Evolutionary conservation across 2,888 invertebrate species (phyloP), one percentile per base, ranked within the genome.

Genomic region (Imbricaverruca yamaguchii): DNA sequence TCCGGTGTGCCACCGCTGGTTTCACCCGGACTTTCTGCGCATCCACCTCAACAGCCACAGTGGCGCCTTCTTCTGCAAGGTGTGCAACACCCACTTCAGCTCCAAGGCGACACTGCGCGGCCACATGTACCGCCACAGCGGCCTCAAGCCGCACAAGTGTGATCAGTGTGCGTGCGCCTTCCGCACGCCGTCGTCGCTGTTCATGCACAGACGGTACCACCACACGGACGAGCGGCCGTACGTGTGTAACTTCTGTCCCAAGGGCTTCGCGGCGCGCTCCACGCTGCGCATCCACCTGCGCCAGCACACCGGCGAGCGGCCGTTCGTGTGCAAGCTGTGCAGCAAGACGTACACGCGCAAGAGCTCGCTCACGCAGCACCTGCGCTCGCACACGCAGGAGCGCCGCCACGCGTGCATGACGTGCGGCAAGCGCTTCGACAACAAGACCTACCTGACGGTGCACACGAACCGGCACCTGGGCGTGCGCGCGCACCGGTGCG

Each of bases 121-220:
- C 15, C 79, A 79, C 79, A 79, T 79, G 79, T 25, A 79, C 79
- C 57, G 57, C 23, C 79, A 79, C 79, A 79, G 79, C 79, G 79
- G 79, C 15, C 6, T 18, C 8, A 79, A 59, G 79, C 79, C 79
- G 23, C 25, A 25, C 79, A 57, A 57, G 23, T 79, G 79, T 15
- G 56, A 56, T 13, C 23, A 53, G 13, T 79, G 79, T 15, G 0
- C 23, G 7, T 23, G 10, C 23, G 79, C 57, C 23, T 79, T 79
- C 79, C 79, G 79, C 15, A 57, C 57, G 23, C 79, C 79, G 23
- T 79, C 79, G 7, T 25, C 79, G 15, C 79, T 79, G n/a, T 79
- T 79, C 57, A 79, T 79, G 79, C 79, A 79, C 57, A n/a, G 25
- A 4, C 79, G 79, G 15, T 59, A 59, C 79, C 56, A 79, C 25